Conservation (phyloP, 2,113 vertebrate species). For the Eulemur rufifrons region DNA sequence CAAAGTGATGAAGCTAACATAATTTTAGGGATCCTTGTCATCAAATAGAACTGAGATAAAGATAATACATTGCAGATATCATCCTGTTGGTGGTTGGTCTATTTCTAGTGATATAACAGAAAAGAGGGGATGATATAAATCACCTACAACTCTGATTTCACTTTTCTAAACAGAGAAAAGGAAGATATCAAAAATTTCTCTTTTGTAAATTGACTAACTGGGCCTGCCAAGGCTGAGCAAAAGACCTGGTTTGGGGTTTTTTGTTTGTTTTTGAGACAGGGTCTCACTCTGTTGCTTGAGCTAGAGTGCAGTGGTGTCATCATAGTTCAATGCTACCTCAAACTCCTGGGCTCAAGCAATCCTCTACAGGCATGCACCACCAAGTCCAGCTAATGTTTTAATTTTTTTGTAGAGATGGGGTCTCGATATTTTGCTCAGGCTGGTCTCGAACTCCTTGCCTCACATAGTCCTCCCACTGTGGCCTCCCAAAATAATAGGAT, state of each 20-base stretch:
- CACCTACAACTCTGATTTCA: slow-evolving; percentile 10
- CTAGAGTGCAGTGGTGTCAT: too few relatives aligned
- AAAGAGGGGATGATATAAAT: not conserved
- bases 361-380: too few relatives aligned
- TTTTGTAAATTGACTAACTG: not conserved
- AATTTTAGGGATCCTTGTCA: not conserved
- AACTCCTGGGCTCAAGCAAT: too few relatives aligned
- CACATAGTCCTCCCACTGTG: too few relatives aligned
- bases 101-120: slow-evolving; percentile 10
- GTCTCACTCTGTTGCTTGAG: too few relatives aligned
- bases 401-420: too few relatives aligned
- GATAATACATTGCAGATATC: not conserved
- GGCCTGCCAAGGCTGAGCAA: not conserved
- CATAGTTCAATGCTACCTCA: too few relatives aligned
- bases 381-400: too few relatives aligned
- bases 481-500: too few relatives aligned
- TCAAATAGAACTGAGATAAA: not conserved
- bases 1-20: not conserved
- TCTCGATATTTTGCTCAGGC: too few relatives aligned
- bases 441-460: too few relatives aligned
- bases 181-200: not conserved
- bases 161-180: slow-evolving; percentile 7
- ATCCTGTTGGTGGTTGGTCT: not conserved
- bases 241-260: not conserved
- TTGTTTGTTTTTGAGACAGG: too few relatives aligned